Conservation (phyloP, 2,888 invertebrate genomes). For the Ypsolopha sequella region DNA sequence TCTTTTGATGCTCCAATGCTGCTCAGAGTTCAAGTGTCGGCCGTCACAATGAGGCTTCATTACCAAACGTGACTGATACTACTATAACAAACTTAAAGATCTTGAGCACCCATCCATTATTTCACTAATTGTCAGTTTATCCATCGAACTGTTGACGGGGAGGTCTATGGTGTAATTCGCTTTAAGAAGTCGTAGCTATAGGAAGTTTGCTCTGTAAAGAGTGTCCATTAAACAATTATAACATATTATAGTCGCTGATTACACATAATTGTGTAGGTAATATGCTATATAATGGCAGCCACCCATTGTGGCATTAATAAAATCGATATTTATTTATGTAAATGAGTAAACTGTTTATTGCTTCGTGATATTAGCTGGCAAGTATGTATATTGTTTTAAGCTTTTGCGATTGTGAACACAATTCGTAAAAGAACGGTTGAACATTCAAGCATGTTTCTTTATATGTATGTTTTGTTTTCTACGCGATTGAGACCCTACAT, state of each 20-base stretch:
- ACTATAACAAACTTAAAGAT: slow-evolving; percentile 32
- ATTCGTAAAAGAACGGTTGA: no score
- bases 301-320: slow-evolving; percentile 18
- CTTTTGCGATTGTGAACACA: no score
- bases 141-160: slow-evolving; percentile 21
- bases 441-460: no score
- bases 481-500: no score
- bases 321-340: slow-evolving; percentile 22
- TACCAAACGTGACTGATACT: slow-evolving; percentile 59
- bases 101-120: slow-evolving; percentile 28
- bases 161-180: slow-evolving; percentile 34
- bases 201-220: slow-evolving; percentile 23
- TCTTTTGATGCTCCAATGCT: slow-evolving; percentile 47
- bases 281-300: slow-evolving; percentile 2
- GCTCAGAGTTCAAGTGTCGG: slow-evolving; percentile 26
- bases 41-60: slow-evolving; percentile 52
- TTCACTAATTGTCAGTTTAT: slow-evolving; percentile 26
- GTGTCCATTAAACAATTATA: slow-evolving; percentile 53
- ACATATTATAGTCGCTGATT: slow-evolving; percentile 39
- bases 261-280: slow-evolving; percentile 27
- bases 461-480: no score
- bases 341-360: slow-evolving; percentile 17
- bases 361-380: no score
- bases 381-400: no score
- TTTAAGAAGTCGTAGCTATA: slow-evolving; percentile 25